Evolutionary conservation across 2,888 invertebrate species (phyloP), one percentile per base, ranked within the genome.

Genomic region (Omphaloscelis lunosa): DNA sequence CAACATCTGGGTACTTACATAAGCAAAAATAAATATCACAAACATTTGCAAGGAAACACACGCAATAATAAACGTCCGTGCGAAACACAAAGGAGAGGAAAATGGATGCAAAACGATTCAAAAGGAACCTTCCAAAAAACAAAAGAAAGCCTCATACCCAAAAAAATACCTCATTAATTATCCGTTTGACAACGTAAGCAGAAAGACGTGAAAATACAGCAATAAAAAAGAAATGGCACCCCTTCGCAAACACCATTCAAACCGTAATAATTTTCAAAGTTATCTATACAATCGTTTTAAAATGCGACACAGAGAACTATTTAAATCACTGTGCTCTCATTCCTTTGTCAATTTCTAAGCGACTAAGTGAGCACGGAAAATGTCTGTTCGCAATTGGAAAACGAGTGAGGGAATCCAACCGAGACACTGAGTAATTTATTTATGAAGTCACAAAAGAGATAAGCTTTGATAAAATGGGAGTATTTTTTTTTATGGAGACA

Each of bases 371-470:
- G 68, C 85, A 81, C 83, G 63, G 84, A 80, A 77, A 83, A 79
- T 72, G 73, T 82, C 67, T 82, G 79, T 79, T 83, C 72, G 59
- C 83, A 86, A 85, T 83, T 86, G 89, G 81, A 90, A 90, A 88
- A 89, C 88, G 73, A 74, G 68, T 76, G 68, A 67, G 58, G 74
- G 85, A 87, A 85, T 82, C 75, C 71, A 61, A 82, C 84, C 77
- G 84, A 77, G 73, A 74, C 78, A 67, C 81, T 72, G 72, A 83
- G 83, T 86, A 87, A 87, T 89, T 88, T 90, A 87, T 90, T 90
- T 90, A 90, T 88, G 84, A 87, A 87, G 84, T 89, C 84, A 83
- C 84, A 82, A 83, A 86, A 77, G 83, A 87, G 90, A 90, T 89
- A 90, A 90, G 89, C 79, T 73, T 83, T 87, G 85, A 89, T 90